Evolutionary conservation across 2,888 invertebrate species (phyloP).

Genomic region (Habroteleia sp.): DNA sequence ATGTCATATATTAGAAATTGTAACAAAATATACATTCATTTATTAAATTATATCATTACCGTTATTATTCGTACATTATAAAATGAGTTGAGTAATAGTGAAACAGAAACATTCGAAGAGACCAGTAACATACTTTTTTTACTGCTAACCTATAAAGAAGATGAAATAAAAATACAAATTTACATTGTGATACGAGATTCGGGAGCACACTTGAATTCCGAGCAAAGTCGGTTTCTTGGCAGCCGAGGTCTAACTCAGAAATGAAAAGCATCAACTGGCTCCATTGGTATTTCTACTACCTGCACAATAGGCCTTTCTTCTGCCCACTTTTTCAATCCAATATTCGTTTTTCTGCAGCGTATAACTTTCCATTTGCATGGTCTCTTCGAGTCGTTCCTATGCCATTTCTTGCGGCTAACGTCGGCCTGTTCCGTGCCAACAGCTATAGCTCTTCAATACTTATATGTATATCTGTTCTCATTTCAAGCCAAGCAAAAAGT

Average conservation of each 20-base stretch:
- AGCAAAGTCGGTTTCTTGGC: constrained; percentile 47
- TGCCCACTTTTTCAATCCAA: constrained; percentile 76
- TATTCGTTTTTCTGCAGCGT: constrained; percentile 79
- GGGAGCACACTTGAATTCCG: constrained; percentile 39
- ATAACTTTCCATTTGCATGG: constrained; percentile 80
- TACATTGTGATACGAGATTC: constrained; percentile 37
- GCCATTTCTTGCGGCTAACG: constrained; percentile 61
- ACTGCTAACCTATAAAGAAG: constrained; percentile 38
- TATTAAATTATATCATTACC: no score
- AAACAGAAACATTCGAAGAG: no score
- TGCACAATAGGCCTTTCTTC: constrained; percentile 61
- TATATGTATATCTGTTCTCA: constrained; percentile 43
- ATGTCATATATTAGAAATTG: no score
- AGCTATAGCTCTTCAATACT: constrained; percentile 44
- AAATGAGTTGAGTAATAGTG: no score
- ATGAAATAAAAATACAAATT: constrained; percentile 32
- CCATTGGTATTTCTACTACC: constrained; percentile 59
- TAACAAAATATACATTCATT: no score
- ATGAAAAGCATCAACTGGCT: constrained; percentile 71
- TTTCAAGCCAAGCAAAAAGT: constrained; percentile 60
- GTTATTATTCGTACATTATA: no score
- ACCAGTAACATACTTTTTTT: constrained; percentile 26
- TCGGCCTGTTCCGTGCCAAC: constrained; percentile 51
- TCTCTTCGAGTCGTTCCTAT: constrained; percentile 63
- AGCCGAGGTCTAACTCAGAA: constrained; percentile 41